A percentile compares a stretch with the other conserved stretches of the same genome.
Evolutionary conservation across 2,797 vertebrate species (phyloP).

Genomic region (Schizopygopsis malacanthus): DNA sequence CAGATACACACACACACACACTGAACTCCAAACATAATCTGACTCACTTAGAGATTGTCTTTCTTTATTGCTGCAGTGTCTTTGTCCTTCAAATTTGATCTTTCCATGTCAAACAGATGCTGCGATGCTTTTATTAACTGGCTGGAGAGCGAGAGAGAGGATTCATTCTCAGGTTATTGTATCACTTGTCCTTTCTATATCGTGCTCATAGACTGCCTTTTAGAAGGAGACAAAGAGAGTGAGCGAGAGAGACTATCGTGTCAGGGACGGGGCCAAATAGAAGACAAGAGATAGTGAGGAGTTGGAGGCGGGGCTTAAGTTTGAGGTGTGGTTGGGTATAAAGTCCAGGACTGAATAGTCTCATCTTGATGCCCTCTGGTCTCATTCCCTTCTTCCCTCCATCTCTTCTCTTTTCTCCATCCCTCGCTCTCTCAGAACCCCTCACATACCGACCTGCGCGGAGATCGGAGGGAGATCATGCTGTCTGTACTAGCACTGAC

Average conservation of each 20-base stretch:
- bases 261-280: slow-evolving; percentile 9
- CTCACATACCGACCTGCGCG: slow-evolving; percentile 48
- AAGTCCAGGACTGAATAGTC: slow-evolving; percentile 70
- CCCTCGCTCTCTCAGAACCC: slow-evolving; percentile 61
- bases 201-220: slow-evolving; percentile 23
- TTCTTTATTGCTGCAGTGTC: slow-evolving; percentile 18
- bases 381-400: slow-evolving; percentile 60
- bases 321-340: slow-evolving; percentile 82
- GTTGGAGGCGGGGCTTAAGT: slow-evolving; percentile 57
- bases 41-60: slow-evolving; percentile 22
- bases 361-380: slow-evolving; percentile 69
- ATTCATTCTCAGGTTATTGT: slow-evolving; percentile 41
- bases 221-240: slow-evolving; percentile 24
- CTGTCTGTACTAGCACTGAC: slow-evolving; percentile 77
- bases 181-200: slow-evolving; percentile 22
- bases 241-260: slow-evolving; percentile 43
- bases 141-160: slow-evolving; percentile 39
- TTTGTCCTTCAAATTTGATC: slow-evolving; percentile 36
- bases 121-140: slow-evolving; percentile 31
- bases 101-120: slow-evolving; percentile 28
- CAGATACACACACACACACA: not conserved
- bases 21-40: slow-evolving; percentile 31
- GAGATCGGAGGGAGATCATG: slow-evolving; percentile 73
- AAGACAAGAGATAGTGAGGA: slow-evolving; percentile 52
- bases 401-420: slow-evolving; percentile 51